Percentiles rank a stretch among this genome's conserved stretches.
Evolutionary conservation across 2,113 vertebrate genomes (phyloP).

Genomic region (Lagenorhynchus albirostris): DNA sequence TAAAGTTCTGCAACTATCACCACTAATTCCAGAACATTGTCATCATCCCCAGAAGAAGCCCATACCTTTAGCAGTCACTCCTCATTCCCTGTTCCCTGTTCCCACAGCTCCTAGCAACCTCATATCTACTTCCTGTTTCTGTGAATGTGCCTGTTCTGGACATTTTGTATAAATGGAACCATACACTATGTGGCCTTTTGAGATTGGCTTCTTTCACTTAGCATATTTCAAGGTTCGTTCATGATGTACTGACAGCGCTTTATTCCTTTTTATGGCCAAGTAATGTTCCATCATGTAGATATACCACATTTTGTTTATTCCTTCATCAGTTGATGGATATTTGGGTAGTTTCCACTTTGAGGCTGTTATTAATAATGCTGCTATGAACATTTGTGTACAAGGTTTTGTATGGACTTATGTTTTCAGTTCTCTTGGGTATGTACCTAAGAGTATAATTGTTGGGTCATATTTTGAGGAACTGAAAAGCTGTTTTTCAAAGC

Average conservation of each 20-base stretch:
- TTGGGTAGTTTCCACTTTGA: neutral
- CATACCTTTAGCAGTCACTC: neutral
- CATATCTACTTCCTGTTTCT: neutral
- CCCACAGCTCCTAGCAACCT: neutral
- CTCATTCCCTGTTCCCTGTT: neutral
- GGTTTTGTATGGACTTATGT: neutral
- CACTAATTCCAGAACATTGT: neutral
- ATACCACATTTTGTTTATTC: neutral
- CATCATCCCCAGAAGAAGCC: neutral
- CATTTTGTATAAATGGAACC: neutral
- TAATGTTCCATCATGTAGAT: neutral
- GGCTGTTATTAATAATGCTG: neutral
- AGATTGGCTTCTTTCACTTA: neutral
- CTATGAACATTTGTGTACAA: neutral
- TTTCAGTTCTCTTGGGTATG: neutral
- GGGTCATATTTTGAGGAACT: neutral
- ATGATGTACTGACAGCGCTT: neutral
- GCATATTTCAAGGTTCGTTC: neutral
- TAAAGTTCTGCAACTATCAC: neutral
- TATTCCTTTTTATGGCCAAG: neutral
- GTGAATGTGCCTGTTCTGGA: neutral
- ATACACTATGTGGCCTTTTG: neutral
- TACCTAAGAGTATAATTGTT: neutral
- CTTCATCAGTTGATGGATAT: neutral
- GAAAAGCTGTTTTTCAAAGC: neutral